A percentile compares a stretch with the other conserved stretches of the same genome.
phyloP scores from a whole-genome alignment of 2,797 vertebrate genomes.

The Delichon dasypus region DNA sequence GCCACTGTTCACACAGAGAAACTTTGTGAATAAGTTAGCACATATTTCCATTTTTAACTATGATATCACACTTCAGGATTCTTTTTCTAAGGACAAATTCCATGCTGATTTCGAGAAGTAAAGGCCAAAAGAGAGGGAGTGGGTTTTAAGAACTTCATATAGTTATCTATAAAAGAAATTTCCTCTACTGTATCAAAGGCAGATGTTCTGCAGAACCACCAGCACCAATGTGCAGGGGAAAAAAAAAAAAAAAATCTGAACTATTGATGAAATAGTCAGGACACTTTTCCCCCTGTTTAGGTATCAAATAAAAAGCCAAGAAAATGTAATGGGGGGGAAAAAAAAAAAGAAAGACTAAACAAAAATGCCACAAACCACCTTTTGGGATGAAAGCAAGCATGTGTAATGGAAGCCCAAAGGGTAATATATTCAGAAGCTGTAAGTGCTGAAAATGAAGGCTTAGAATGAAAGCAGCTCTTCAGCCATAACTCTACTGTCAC shows the following conservation, averaged over 20 bases:
- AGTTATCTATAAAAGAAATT: neutral
- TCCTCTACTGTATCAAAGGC: neutral
- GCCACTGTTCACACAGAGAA: neutral
- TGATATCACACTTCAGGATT: neutral
- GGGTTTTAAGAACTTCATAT: neutral
- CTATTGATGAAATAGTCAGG: neutral
- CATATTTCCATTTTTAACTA: neutral
- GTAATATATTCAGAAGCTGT: slow-evolving; percentile 30
- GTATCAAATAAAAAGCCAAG: neutral
- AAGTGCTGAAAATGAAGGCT: slow-evolving; percentile 55
- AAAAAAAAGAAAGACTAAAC: neutral
- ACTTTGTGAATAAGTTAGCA: neutral
- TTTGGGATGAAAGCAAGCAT: slow-evolving; percentile 17
- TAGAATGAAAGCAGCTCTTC: slow-evolving; percentile 27
- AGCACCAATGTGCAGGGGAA: neutral
- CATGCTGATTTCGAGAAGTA: neutral
- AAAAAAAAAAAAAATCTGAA: neutral
- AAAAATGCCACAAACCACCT: neutral
- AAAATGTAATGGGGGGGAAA: neutral
- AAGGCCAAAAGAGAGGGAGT: neutral
- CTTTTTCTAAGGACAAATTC: neutral
- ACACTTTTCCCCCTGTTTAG: neutral
- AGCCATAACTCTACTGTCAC: slow-evolving; percentile 45
- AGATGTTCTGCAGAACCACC: neutral
- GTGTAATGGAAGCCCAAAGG: slow-evolving; percentile 31